phyloP scores from a whole-genome alignment of 2,888 invertebrate genomes.

The Lithodes maja region DNA sequence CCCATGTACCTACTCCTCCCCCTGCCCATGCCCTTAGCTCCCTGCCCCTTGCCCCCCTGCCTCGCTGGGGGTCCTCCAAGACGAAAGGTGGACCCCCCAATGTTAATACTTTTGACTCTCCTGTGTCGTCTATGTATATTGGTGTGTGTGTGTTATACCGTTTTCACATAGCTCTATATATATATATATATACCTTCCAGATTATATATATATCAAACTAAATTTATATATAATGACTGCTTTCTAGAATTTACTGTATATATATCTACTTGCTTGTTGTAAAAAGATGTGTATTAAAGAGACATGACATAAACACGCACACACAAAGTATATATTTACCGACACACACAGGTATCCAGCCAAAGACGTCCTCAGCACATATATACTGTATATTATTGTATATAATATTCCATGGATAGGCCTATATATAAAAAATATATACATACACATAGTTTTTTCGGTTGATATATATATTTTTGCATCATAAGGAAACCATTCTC shows the following conservation, averaged over 20 bases:
- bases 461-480: background rate
- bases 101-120: conserved; percentile 8
- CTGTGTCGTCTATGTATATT: conserved; percentile 16
- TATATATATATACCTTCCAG: background rate
- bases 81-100: background rate
- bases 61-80: background rate
- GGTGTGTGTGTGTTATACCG: conserved; percentile 7
- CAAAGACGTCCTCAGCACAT: background rate
- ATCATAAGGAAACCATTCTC: background rate
- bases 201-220: conserved; percentile 15
- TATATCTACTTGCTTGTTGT: conserved; percentile 12
- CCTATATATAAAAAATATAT: background rate
- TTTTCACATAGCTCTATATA: conserved; percentile 10
- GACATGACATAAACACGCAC: background rate
- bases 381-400: background rate
- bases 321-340: conserved; percentile 1
- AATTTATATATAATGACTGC: conserved; percentile 20
- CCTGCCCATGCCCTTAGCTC: background rate
- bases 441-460: background rate
- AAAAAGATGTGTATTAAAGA: background rate
- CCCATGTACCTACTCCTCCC: background rate
- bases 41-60: background rate
- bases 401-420: background rate
- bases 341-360: background rate
- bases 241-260: conserved; percentile 1